A percentile compares a stretch with the other conserved stretches of the same genome.
Evolutionary conservation across 2,113 vertebrate genomes (phyloP).

Genomic region (Paratilapia polleni): DNA sequence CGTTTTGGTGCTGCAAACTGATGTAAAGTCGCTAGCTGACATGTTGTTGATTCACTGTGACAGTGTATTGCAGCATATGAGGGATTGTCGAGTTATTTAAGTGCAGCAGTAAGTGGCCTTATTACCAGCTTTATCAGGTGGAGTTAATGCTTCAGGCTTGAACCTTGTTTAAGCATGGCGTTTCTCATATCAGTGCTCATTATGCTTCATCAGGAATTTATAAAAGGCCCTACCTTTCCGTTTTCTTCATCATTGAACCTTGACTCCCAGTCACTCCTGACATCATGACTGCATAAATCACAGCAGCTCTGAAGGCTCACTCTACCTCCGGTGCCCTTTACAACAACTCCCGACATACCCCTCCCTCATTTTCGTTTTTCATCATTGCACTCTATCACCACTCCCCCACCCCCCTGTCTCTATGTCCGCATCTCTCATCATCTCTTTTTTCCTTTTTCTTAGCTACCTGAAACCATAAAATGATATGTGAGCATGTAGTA

Average conservation of each 20-base stretch:
- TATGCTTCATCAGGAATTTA: constrained; percentile 63
- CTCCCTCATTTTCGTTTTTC: constrained; percentile 23
- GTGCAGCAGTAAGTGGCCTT: constrained; percentile 30
- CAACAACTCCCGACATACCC: background rate
- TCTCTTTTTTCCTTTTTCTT: constrained; percentile 14
- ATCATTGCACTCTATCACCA: constrained; percentile 29
- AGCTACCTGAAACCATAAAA: constrained; percentile 37
- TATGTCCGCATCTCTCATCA: background rate
- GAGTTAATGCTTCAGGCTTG: constrained; percentile 33
- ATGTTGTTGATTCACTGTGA: constrained; percentile 25
- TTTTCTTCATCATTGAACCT: constrained; percentile 46
- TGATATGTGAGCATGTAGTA: constrained; percentile 8
- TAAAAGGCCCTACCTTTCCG: constrained; percentile 40
- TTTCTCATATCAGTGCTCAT: constrained; percentile 47
- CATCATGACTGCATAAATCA: constrained; percentile 73
- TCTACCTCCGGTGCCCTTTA: background rate
- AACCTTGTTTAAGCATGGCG: constrained; percentile 30
- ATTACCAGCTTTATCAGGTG: constrained; percentile 25
- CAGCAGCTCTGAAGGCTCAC: constrained; percentile 27
- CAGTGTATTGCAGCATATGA: constrained; percentile 13
- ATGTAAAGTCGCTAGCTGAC: constrained; percentile 12
- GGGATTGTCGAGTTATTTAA: constrained; percentile 31
- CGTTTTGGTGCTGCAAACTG: background rate
- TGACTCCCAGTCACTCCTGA: constrained; percentile 56
- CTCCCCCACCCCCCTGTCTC: background rate